phyloP scores from a whole-genome alignment of 1,140 invertebrate species.

The Vollenhovia emeryi region DNA sequence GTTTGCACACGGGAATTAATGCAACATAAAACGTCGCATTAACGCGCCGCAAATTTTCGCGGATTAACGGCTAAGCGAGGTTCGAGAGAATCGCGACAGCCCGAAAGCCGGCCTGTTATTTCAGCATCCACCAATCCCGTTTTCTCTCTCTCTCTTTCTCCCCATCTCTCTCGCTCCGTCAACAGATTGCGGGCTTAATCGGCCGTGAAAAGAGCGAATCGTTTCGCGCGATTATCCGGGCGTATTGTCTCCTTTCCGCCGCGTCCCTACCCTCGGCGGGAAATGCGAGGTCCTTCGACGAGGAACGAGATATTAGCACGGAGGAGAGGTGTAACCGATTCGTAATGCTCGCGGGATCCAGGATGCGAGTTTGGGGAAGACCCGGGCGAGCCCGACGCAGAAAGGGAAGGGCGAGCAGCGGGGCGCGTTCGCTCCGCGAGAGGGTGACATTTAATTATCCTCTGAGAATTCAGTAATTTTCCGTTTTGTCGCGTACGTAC shows the following conservation, averaged over 20 bases:
- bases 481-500: constrained; percentile 74
- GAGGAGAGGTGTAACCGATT: constrained; percentile 72
- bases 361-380: constrained; percentile 58
- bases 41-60: neutral
- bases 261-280: constrained; percentile 18
- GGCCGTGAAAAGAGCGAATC: constrained; percentile 84
- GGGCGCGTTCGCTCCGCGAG: neutral
- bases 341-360: constrained; percentile 70
- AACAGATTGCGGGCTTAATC: constrained; percentile 83
- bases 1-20: neutral
- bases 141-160: constrained; percentile 42
- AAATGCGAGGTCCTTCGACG: constrained; percentile 25
- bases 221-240: constrained; percentile 81
- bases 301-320: constrained; percentile 58
- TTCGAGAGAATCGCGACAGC: constrained; percentile 11
- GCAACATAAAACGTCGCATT: too few relatives aligned
- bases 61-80: constrained; percentile 21
- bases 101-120: constrained; percentile 56
- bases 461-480: constrained; percentile 79
- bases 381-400: neutral
- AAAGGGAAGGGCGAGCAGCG: neutral
- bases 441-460: constrained; percentile 77
- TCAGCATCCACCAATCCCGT: constrained; percentile 57
- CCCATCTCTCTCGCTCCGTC: constrained; percentile 52
- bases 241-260: constrained; percentile 72